Evolutionary conservation across 2,888 invertebrate species (phyloP), one percentile per base, ranked within the genome.

Genomic region (Merodon equestris): DNA sequence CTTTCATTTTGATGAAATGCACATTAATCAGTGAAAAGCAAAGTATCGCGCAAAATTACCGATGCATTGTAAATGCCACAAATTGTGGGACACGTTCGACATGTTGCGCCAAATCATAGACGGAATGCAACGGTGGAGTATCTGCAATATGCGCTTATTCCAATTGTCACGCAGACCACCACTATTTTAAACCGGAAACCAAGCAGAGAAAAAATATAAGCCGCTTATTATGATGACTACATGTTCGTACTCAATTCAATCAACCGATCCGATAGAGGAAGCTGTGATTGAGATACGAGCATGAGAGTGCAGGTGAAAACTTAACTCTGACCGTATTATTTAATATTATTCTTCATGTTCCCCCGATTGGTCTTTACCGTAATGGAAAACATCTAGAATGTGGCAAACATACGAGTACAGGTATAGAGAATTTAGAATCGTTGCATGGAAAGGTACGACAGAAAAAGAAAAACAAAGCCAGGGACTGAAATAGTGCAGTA

Each of bases 281-380:
- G 67, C 77, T 67, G 64, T 15, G 15, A 66, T 48, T 48, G 15
- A 44, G 61, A 63, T 56, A 15, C 42, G 44, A 27, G 7, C 27
- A 60, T 42, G 17, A 14, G 45, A 38, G 12, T 19, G 45, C 75
- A 70, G 70, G 68, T 75, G 70, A 70, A 70, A 64, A 70, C 57
- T 63, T 47, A 53, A 70, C 63, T 70, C 48, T 57, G 58, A 27
- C 56, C 50, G 60, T 74, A 68, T 68, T 74, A 44, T 60, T 54
- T 63, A 47, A 51, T 14, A n/a, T 57, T 38, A 54, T 44, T 64
- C 36, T 57, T 38, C 36, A 45, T 57, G 34, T 17, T 1, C 14
- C 14, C 17, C 9, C 51, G 0, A 12, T 36, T 27, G 27, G 27
- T 27, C 27, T 61, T 53, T 48, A 70, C 70, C 70, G 70, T 48